Evolutionary conservation across 1,140 invertebrate genomes (phyloP), one percentile per base, ranked within the genome.

Genomic region (Aphaenogaster ashmeadi): DNA sequence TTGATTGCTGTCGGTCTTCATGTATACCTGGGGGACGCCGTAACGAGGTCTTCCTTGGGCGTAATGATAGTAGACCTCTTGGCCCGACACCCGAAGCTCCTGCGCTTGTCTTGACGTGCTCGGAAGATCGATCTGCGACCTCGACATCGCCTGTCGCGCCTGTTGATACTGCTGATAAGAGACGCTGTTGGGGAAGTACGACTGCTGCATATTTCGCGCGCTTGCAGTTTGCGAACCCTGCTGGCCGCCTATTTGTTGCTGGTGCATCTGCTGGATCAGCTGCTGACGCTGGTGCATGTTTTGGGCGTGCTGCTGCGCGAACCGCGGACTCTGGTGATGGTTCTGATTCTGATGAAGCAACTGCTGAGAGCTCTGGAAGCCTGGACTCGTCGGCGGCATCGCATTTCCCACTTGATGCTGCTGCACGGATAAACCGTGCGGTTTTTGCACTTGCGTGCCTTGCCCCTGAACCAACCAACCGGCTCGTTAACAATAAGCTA

Each of bases 201-300:
- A 54, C 67, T 93, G 91, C 60, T 89, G 91, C 18, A 86, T 58
- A 60, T 85, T 91, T 15, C 90, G 88, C 2, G 54, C 36, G 6
- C 62, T 50, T 27, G 84, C 62, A 75, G 89, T 56, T 91, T 90
- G 89, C 64, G 88, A 54, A 4, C 54, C 64, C 13, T 87, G 85
- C 44, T 94, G 94, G 21, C 93, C 93, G 18, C 87, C 88, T 3
- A 96, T 94, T 77, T 97, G 96, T 75, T 97, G 96, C 88, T 97
- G 96, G 88, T 97, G 96, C 90, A 97, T 92, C 83, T 97, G 96
- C 69, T 96, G 96, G 92, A 96, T 96, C 87, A 95, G 91, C 41
- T 96, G 96, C 44, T 96, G 96, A 47, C 96, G 94, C 66, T 96
- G 95, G 21, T 95, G 94, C 92, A 95, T 94, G 77, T 94, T 95